Conservation (phyloP, 1,140 invertebrate genomes). For the Drosophila bifasciata region DNA sequence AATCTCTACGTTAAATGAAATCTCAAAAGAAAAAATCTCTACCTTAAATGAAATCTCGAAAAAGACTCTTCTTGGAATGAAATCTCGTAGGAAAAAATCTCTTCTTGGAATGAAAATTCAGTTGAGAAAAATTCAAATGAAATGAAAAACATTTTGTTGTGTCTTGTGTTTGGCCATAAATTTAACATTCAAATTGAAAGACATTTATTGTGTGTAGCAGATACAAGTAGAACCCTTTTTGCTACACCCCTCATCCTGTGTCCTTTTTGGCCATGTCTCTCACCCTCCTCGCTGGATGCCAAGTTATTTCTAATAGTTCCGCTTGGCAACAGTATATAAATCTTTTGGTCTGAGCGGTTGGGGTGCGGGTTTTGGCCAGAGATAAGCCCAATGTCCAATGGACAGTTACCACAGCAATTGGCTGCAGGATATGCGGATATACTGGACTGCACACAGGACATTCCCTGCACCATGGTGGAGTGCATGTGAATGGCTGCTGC, state of each 20-base stretch:
- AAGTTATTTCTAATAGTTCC: conserved; percentile 40
- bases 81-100: too few relatives aligned
- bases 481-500: conserved; percentile 1
- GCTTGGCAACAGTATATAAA: conserved; percentile 55
- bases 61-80: conserved; percentile 23
- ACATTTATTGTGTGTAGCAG: conserved; percentile 27
- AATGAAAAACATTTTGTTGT: conserved; percentile 48
- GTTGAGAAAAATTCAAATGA: too few relatives aligned
- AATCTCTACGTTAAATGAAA: conserved; percentile 10
- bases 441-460: too few relatives aligned
- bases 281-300: too few relatives aligned
- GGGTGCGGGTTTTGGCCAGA: conserved; percentile 34
- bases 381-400: conserved; percentile 46
- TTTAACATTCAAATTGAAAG: conserved; percentile 45
- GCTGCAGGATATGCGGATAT: conserved; percentile 42
- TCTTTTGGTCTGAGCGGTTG: conserved; percentile 41
- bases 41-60: conserved; percentile 20
- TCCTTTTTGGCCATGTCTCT: too few relatives aligned
- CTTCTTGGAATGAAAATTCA: conserved; percentile 5
- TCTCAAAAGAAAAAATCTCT: conserved; percentile 14
- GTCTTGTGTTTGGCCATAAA: conserved; percentile 56
- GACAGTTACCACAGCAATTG: conserved; percentile 38
- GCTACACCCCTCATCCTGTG: too few relatives aligned
- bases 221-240: not conserved
- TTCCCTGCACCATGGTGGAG: conserved; percentile 1